A percentile compares a stretch with the other conserved stretches of the same genome.
phyloP scores from a whole-genome alignment of 2,113 vertebrate species.

The Bos taurus region DNA sequence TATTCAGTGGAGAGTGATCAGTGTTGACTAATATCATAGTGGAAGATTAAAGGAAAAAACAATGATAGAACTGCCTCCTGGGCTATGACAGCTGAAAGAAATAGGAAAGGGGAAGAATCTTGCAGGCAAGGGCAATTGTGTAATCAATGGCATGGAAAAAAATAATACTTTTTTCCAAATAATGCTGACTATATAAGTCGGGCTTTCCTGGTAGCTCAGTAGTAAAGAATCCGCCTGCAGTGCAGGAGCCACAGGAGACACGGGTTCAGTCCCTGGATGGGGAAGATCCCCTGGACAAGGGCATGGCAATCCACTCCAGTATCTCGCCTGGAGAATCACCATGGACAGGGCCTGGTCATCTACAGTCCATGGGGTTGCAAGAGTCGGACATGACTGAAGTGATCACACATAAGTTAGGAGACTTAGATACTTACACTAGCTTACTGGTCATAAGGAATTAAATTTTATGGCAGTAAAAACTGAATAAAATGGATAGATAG shows the following conservation, averaged over 20 bases:
- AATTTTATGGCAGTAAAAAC: neutral
- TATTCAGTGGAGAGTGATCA: neutral
- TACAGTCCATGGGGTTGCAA: accelerated
- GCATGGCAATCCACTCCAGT: neutral
- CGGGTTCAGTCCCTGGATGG: neutral
- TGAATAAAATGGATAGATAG: neutral
- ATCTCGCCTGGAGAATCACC: neutral
- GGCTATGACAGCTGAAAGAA: neutral
- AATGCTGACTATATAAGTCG: neutral
- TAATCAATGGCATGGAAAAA: neutral
- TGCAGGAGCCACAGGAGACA: neutral
- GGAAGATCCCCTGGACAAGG: neutral
- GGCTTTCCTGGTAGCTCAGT: neutral
- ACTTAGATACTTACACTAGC: neutral
- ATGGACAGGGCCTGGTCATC: neutral
- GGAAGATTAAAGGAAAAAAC: neutral
- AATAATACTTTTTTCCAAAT: neutral
- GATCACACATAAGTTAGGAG: neutral
- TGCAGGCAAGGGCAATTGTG: neutral
- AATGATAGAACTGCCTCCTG: neutral
- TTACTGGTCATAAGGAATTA: neutral
- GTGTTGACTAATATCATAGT: neutral
- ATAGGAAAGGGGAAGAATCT: neutral
- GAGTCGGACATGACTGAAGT: neutral
- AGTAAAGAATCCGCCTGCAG: neutral